Evolutionary conservation across 1,140 invertebrate species (phyloP).

Genomic region (Bombus balteatus): DNA sequence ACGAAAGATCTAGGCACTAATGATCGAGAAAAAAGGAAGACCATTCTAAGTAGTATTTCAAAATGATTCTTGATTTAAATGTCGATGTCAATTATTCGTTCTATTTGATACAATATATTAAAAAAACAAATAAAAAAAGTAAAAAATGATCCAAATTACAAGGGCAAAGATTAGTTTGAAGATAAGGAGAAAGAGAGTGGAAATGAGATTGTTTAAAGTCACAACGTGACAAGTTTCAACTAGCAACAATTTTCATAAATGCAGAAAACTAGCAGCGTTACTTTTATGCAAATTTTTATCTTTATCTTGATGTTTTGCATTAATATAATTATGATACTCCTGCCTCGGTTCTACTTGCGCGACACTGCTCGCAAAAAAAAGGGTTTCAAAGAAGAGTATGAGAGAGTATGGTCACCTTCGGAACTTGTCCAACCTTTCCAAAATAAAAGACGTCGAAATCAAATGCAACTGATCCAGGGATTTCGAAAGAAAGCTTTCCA

Average conservation of each 20-base stretch:
- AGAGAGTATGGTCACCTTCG: slow-evolving; percentile 79
- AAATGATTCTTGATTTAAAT: slow-evolving; percentile 34
- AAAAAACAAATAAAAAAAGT: background rate
- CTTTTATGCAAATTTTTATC: background rate
- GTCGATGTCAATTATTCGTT: slow-evolving; percentile 45
- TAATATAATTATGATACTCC: background rate
- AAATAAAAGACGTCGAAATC: slow-evolving; percentile 83
- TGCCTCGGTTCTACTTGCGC: slow-evolving; percentile 46
- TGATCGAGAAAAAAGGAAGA: background rate
- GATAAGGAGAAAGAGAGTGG: background rate
- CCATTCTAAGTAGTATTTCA: background rate
- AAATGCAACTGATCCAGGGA: slow-evolving; percentile 83
- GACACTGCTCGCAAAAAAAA: slow-evolving; percentile 74
- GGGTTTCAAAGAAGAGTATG: slow-evolving; percentile 73
- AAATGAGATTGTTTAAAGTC: background rate
- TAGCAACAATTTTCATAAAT: background rate
- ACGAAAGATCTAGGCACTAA: slow-evolving; percentile 31
- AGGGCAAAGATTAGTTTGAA: background rate
- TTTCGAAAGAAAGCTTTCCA: slow-evolving; percentile 82
- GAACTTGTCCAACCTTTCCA: slow-evolving; percentile 82
- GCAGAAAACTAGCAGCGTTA: background rate
- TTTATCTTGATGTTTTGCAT: no score
- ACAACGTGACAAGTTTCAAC: background rate
- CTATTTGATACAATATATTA: background rate
- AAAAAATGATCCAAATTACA: background rate